A percentile compares a stretch with the other conserved stretches of the same genome.
These are phyloP conservation scores for Trinorchestia longiramus DNA, from an alignment of 1,140 invertebrate species.

Conservation along the genomic window DNA sequence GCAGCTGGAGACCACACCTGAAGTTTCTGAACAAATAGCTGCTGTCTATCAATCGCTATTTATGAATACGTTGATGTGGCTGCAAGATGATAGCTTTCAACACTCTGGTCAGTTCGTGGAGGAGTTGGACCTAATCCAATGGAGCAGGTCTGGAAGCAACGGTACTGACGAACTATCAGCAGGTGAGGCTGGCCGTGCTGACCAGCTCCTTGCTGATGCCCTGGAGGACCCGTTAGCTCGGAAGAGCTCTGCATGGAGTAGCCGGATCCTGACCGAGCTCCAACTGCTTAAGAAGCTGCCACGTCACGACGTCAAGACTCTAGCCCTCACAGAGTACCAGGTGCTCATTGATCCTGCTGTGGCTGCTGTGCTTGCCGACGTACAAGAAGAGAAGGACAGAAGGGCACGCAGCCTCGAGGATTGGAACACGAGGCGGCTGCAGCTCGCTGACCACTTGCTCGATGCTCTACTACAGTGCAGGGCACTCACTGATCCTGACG, in stretches of 20 bases:
- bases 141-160: background rate
- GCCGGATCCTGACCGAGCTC: background rate
- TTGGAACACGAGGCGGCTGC: background rate
- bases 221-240: background rate
- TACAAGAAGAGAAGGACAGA: background rate
- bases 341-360: background rate
- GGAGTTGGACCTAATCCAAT: background rate
- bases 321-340: background rate
- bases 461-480: background rate
- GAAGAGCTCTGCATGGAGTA: background rate
- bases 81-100: background rate
- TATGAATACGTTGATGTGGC: background rate
- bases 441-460: background rate
- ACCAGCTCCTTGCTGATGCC: constrained; percentile 1
- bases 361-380: background rate
- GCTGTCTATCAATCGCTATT: background rate
- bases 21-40: background rate
- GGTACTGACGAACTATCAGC: background rate
- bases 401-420: background rate
- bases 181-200: background rate
- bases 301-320: background rate
- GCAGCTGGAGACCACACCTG: background rate
- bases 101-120: background rate
- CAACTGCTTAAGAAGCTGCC: background rate
- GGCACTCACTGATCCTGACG: background rate